Percentiles rank a stretch among this genome's conserved stretches.
These are phyloP conservation scores for Chrysolina americana DNA, from an alignment of 2,888 invertebrate genomes.

Conservation along the genomic window DNA sequence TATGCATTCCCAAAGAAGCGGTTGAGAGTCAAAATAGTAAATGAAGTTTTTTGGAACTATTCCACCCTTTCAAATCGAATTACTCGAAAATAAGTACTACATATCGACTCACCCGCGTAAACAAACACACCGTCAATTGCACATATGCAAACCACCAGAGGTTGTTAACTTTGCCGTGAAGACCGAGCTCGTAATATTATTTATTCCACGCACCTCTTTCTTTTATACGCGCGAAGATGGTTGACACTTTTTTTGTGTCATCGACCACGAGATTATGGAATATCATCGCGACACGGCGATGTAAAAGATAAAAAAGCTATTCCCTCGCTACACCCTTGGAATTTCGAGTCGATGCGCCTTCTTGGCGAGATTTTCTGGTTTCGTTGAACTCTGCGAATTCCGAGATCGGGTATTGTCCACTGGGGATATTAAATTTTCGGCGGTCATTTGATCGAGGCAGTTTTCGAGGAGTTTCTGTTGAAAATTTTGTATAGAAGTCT, in stretches of 20 bases:
- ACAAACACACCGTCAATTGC: neutral
- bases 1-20: too few relatives aligned
- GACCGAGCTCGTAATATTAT: constrained; percentile 40
- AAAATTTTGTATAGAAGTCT: too few relatives aligned
- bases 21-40: too few relatives aligned
- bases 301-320: constrained; percentile 42
- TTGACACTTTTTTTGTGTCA: constrained; percentile 52
- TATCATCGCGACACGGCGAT: constrained; percentile 37
- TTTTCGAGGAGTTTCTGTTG: too few relatives aligned
- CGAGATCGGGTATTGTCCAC: neutral
- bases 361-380: constrained; percentile 16
- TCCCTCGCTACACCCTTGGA: constrained; percentile 33
- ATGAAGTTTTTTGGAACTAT: too few relatives aligned
- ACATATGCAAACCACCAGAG: constrained; percentile 24
- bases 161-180: constrained; percentile 44
- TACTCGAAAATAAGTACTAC: too few relatives aligned
- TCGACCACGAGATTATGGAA: constrained; percentile 49
- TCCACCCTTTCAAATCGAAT: too few relatives aligned
- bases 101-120: constrained; percentile 19
- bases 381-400: constrained; percentile 18
- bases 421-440: too few relatives aligned
- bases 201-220: constrained; percentile 41
- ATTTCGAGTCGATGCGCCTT: constrained; percentile 31
- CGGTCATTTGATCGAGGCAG: too few relatives aligned
- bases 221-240: constrained; percentile 44